A percentile compares a stretch with the other conserved stretches of the same genome.
These are phyloP conservation scores for Puntigrus tetrazona DNA, from an alignment of 2,113 vertebrate genomes.

Conservation along the genomic window DNA sequence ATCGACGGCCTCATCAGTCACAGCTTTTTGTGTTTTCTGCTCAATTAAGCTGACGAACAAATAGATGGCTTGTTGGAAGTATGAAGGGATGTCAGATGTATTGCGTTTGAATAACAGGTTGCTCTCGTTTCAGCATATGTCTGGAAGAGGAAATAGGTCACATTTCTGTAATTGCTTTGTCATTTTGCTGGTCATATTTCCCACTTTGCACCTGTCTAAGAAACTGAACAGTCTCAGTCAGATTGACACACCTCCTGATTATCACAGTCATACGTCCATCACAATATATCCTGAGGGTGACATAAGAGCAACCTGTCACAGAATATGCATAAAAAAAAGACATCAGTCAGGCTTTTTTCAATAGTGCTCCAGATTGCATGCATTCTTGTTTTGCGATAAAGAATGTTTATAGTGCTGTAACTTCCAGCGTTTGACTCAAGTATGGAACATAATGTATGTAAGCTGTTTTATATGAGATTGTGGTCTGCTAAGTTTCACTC, in stretches of 20 bases:
- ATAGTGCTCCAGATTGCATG: not conserved
- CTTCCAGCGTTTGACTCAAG: conserved; percentile 21
- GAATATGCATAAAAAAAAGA: not conserved
- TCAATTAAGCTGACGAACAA: conserved; percentile 14
- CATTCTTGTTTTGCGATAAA: not conserved
- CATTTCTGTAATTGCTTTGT: conserved; percentile 20
- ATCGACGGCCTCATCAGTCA: not conserved
- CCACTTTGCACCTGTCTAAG: not conserved
- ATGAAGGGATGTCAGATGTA: not conserved
- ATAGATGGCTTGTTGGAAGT: not conserved
- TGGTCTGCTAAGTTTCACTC: conserved; percentile 44
- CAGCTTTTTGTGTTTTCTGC: not conserved
- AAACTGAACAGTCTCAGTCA: not conserved
- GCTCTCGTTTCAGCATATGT: not conserved
- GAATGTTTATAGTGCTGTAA: conserved; percentile 8
- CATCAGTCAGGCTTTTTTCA: not conserved
- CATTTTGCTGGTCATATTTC: not conserved
- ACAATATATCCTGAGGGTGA: not conserved
- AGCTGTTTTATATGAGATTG: conserved; percentile 26
- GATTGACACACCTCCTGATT: conserved; percentile 20
- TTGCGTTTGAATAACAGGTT: not conserved
- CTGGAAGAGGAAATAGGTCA: not conserved
- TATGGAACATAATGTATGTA: conserved; percentile 21
- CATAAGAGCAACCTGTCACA: not conserved
- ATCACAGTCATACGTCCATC: conserved; percentile 4